A percentile compares a stretch with the other conserved stretches of the same genome.
phyloP scores from a whole-genome alignment of 2,797 vertebrate genomes.

The Sebastes baramenuke region DNA sequence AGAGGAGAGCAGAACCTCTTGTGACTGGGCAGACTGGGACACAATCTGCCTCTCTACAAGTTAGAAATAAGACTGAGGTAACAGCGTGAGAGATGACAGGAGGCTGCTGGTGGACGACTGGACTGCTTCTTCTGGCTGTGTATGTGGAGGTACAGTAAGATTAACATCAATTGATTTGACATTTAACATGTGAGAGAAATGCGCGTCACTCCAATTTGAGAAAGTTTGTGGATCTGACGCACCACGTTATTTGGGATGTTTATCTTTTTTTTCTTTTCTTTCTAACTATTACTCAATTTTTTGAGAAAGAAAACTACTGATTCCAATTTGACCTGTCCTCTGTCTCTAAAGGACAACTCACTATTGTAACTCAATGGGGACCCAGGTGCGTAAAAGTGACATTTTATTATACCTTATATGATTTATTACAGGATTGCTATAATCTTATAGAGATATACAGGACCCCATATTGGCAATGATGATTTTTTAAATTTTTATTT shows the following conservation, averaged over 20 bases:
- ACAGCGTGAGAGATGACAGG: conserved; percentile 66
- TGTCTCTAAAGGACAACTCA: neutral
- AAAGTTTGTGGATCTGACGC: neutral
- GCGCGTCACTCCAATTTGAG: conserved; percentile 5
- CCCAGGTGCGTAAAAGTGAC: neutral
- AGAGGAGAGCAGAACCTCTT: conserved; percentile 33
- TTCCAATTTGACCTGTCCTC: neutral
- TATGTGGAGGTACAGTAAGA: conserved; percentile 62
- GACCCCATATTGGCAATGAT: neutral
- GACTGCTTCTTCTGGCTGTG: conserved; percentile 62
- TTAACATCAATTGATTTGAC: neutral
- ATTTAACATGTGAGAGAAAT: neutral
- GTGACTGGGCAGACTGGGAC: conserved; percentile 31
- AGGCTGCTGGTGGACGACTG: conserved; percentile 44
- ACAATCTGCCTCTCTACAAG: neutral
- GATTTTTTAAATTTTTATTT: neutral
- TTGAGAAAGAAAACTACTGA: conserved; percentile 12
- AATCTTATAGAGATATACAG: neutral
- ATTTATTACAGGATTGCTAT: neutral
- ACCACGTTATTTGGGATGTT: neutral
- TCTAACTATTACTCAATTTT: neutral
- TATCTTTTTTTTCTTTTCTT: neutral
- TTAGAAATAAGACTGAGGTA: conserved; percentile 16
- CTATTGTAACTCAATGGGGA: neutral
- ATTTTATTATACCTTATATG: neutral